A percentile compares a stretch with the other conserved stretches of the same genome.
phyloP scores from a whole-genome alignment of 2,113 vertebrate genomes.

The Gymnorhina tibicen region DNA sequence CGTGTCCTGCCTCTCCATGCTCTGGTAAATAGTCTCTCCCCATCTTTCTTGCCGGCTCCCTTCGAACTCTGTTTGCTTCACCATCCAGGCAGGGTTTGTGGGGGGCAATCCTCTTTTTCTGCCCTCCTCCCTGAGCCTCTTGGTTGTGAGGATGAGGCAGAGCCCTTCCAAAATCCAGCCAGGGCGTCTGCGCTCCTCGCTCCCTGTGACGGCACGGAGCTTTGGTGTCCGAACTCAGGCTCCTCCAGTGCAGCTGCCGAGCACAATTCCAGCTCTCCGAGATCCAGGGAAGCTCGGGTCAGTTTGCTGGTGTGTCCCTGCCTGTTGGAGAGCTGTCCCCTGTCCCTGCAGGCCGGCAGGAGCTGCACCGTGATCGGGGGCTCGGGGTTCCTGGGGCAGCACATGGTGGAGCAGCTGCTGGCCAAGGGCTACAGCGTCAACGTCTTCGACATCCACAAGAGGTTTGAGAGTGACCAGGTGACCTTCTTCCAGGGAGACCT shows the following conservation, averaged over 20 bases:
- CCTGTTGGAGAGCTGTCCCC: not conserved
- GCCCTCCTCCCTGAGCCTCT: not conserved
- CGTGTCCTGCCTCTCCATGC: not conserved
- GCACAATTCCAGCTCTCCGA: not conserved
- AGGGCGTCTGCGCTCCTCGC: rapidly evolving
- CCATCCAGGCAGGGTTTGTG: not conserved
- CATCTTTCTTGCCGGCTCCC: not conserved
- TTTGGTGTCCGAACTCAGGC: rapidly evolving
- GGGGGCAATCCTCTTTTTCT: not conserved
- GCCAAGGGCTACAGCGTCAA: conserved; percentile 83
- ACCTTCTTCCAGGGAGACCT: conserved; percentile 90
- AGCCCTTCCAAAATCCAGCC: not conserved
- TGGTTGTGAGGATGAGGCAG: not conserved
- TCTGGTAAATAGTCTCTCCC: not conserved
- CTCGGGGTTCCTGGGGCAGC: conserved; percentile 89
- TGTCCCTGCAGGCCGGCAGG: conserved; percentile 74
- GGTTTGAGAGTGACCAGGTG: conserved; percentile 76
- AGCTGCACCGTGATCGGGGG: conserved; percentile 90
- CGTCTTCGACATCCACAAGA: conserved; percentile 89
- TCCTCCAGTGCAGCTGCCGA: not conserved
- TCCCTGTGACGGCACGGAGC: not conserved
- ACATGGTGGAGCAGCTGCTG: conserved; percentile 90
- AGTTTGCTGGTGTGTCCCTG: not conserved
- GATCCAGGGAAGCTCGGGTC: not conserved
- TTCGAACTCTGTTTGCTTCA: not conserved